Evolutionary conservation across 2,113 vertebrate genomes (phyloP).

Genomic region (Varanus salvator): DNA sequence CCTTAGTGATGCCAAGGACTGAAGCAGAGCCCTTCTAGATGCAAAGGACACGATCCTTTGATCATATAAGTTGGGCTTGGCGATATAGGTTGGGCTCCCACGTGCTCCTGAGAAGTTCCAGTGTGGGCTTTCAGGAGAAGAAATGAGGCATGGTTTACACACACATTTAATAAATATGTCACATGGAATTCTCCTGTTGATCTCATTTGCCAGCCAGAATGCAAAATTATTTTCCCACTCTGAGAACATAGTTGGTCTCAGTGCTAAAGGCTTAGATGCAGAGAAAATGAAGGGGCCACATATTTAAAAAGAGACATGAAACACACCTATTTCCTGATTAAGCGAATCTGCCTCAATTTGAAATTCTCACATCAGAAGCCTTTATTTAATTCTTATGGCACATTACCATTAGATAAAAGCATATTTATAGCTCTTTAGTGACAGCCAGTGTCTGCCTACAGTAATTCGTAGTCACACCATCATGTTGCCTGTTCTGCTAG

Average conservation of each 20-base stretch:
- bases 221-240: background rate
- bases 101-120: background rate
- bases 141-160: background rate
- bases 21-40: background rate
- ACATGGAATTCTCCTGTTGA: background rate
- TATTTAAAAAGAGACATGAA: background rate
- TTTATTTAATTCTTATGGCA: background rate
- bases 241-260: background rate
- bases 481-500: background rate
- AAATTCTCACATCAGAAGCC: background rate
- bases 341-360: background rate
- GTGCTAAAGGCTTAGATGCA: background rate
- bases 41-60: background rate
- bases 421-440: constrained; percentile 22
- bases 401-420: background rate
- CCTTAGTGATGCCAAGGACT: background rate
- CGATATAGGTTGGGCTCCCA: background rate
- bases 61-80: background rate
- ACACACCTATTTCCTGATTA: background rate
- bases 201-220: background rate
- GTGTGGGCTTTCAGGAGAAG: background rate
- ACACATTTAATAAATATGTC: background rate
- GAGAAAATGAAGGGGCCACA: background rate
- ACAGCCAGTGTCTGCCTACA: constrained; percentile 16
- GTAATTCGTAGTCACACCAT: background rate